Evolutionary conservation across 35 echinoderm and acorn worm species (phyloP), one percentile per base, ranked within the genome.

Genomic region (Apostichopus californicus): DNA sequence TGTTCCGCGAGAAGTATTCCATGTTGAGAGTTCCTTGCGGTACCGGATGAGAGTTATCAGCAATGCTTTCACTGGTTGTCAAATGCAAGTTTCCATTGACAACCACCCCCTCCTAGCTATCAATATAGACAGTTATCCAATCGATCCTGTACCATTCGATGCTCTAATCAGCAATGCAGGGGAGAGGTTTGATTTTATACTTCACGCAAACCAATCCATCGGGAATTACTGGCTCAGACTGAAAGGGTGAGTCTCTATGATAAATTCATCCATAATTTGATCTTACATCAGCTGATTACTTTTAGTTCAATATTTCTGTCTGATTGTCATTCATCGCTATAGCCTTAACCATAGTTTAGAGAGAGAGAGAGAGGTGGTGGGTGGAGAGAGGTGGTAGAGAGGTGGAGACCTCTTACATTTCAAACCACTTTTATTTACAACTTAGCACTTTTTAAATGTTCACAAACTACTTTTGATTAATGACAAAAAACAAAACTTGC

Each of bases 191-290:
- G 95, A 96, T 72, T 96, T 96, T 58, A 80, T 96, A 14, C 46
- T 96, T 5, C 53, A 93, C 5, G 89, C 95, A 34, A 93, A 79
- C 53, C 78, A 83, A 66, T 17, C 78, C 1, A 56, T 93, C 28
- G 88, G 60, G 8, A 96, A 93, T 20, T 96, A 96, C 87, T 96
- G 95, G 95, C 52, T 96, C 59, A 63, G 95, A 24, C 79, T 96
- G 3, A 22, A 90, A 64, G 94, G 91, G 26, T 85, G 17, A 85
- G 71, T 57, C 7, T 57, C 34, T 46, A 46, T 46, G 34, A 46
- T 46, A 46, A 46, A 46, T 46, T 46, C 34, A 46, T 46, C 34
- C 0, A 1, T 46, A 46, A 46, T 46, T 46, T 46, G 34, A 46
- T 46, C 34, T 46, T 3, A 46, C 34, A 46, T 46, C 34, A 46